These are phyloP conservation scores for Nasonovia ribisnigri DNA, from an alignment of 2,888 invertebrate species.

Conservation along the genomic window DNA sequence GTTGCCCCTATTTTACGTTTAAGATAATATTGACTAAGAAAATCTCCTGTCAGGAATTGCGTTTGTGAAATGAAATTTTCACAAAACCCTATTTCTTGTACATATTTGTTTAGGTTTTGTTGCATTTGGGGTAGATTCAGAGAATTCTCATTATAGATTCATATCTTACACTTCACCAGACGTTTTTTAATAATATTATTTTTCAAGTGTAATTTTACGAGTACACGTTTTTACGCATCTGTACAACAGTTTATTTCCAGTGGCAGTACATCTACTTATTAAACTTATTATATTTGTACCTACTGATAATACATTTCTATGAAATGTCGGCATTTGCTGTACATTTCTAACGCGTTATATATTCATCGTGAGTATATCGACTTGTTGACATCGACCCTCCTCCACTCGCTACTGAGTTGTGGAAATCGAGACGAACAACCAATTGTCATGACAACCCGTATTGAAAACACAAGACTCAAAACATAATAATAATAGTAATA, in stretches of 20 bases:
- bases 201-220: neutral
- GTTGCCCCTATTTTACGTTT: neutral
- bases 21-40: conserved; percentile 54
- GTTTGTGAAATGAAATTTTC: conserved; percentile 39
- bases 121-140: conserved; percentile 6
- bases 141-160: neutral
- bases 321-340: neutral
- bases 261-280: neutral
- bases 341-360: neutral
- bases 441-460: conserved; percentile 58
- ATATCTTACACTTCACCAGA: neutral
- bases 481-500: conserved; percentile 44
- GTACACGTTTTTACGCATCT: neutral
- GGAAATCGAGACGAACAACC: conserved; percentile 26
- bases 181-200: neutral
- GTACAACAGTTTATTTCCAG: neutral
- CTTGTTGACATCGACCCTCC: conserved; percentile 47
- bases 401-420: neutral
- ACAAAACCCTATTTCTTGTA: conserved; percentile 15
- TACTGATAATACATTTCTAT: neutral
- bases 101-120: conserved; percentile 44
- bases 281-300: neutral
- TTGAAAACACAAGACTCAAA: conserved; percentile 47
- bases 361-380: neutral
- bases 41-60: conserved; percentile 14